Base-by-base conservation (phyloP, 1,140 invertebrate genomes). In the Paralvinella palmiformis region DNA sequence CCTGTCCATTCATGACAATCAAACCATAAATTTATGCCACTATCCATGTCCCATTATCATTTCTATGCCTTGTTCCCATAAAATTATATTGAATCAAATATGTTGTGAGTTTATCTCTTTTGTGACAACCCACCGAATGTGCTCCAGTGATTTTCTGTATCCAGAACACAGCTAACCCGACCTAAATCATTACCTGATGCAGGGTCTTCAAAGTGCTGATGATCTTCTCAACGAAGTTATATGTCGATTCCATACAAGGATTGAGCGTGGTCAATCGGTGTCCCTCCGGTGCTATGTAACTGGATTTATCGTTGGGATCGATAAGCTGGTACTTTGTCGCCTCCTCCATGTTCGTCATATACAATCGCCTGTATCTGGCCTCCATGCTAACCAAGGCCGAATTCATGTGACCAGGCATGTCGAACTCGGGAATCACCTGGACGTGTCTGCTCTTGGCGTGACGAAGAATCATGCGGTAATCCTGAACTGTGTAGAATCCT, bases 341-440 rank as follows among this genome's bases (percentile, higher is more conserved):
- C n/a, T n/a, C n/a, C n/a, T n/a, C n/a, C n/a, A n/a, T n/a, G n/a
- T n/a, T n/a, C n/a, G n/a, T n/a, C n/a, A n/a, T n/a, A n/a, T n/a
- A n/a, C n/a, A n/a, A n/a, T n/a, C n/a, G n/a, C n/a, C 63, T 17
- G 24, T 68, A 64, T 6, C 76, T 37, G 13, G 69, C 70, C 44
- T 69, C 66, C 76, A 78, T 78, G 20, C 73, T 67, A 48, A 67
- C 71, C 27, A 77, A 69, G 37, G 73, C 73, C 3, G 75, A 72
- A 10, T 72, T 70, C 2, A 71, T 60, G 63, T 79, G 77, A n/a
- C 75, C 76, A 7, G 77, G 77, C 71, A 74, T 74, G 68, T 78
- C 76, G 56, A 79, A 66, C 69, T 79, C 77, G 35, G 77, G 77
- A 29, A 79, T 72, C 2, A 63, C 72, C 59, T 74, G 64, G 24